These are phyloP conservation scores for Calidris pygmaea DNA, from an alignment of 2,113 vertebrate species.

Conservation along the genomic window DNA sequence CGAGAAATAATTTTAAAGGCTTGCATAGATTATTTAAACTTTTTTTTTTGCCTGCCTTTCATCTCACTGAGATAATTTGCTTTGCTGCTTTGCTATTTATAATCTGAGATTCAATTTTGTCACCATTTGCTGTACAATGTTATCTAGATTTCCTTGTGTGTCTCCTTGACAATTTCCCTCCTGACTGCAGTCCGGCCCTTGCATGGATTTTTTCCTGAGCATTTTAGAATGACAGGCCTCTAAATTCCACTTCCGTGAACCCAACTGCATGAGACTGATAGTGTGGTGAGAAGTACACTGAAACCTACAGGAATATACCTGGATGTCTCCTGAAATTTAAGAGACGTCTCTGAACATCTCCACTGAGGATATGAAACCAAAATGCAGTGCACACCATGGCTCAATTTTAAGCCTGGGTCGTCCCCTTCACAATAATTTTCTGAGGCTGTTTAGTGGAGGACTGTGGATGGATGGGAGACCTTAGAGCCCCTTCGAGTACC, in stretches of 20 bases:
- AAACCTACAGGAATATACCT: neutral
- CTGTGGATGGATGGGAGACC: neutral
- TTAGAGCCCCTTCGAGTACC: no score
- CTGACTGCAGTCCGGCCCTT: rapidly evolving
- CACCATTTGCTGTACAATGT: neutral
- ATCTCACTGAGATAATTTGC: neutral
- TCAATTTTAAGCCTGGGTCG: neutral
- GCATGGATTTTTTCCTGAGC: neutral
- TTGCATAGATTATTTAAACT: neutral
- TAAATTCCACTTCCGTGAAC: neutral
- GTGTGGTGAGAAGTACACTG: neutral
- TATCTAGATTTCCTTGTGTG: neutral
- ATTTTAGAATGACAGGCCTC: neutral
- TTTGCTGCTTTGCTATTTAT: neutral
- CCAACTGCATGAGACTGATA: neutral
- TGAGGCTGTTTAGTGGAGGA: neutral
- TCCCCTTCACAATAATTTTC: neutral
- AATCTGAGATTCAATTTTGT: neutral
- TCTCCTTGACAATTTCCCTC: neutral
- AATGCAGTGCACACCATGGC: neutral
- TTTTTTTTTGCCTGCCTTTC: neutral
- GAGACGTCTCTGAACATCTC: neutral
- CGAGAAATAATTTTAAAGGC: neutral
- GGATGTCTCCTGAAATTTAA: neutral
- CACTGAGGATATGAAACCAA: neutral